These are phyloP conservation scores for Peromyscus attwateri DNA, from an alignment of 2,797 vertebrate species.

Conservation along the genomic window DNA sequence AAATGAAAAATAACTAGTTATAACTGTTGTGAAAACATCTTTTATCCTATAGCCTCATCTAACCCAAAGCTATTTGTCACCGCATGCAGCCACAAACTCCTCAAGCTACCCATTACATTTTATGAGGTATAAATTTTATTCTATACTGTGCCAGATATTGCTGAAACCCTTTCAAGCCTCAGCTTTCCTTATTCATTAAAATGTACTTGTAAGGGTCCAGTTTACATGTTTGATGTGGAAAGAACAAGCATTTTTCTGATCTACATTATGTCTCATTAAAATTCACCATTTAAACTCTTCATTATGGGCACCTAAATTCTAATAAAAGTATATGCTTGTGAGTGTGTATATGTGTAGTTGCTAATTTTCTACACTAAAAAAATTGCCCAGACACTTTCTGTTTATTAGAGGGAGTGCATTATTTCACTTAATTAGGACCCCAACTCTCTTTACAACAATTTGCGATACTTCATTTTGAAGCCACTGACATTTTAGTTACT, in stretches of 20 bases:
- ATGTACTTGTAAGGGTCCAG: not conserved
- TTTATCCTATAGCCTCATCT: not conserved
- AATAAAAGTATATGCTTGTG: not conserved
- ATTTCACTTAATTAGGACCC: not conserved
- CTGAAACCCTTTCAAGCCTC: constrained; percentile 34
- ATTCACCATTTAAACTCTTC: constrained; percentile 37
- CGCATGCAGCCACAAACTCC: not conserved
- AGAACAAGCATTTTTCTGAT: constrained; percentile 21
- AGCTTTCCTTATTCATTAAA: constrained; percentile 26
- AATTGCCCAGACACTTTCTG: not conserved
- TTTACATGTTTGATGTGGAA: not conserved
- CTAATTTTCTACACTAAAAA: constrained; percentile 32
- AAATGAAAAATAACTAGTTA: not conserved
- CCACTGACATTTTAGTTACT: constrained; percentile 42
- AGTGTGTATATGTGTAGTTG: not conserved
- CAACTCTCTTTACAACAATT: constrained; percentile 27
- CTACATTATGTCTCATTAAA: constrained; percentile 20
- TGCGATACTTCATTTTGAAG: constrained; percentile 20
- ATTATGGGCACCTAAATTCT: not conserved
- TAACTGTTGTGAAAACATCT: not conserved
- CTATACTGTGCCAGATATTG: constrained; percentile 11
- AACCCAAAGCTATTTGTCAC: constrained; percentile 31
- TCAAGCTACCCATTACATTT: constrained; percentile 1
- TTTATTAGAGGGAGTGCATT: constrained; percentile 46
- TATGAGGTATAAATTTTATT: not conserved